Base-by-base conservation (phyloP, 2,797 vertebrate species). In the Hirundo rustica region DNA sequence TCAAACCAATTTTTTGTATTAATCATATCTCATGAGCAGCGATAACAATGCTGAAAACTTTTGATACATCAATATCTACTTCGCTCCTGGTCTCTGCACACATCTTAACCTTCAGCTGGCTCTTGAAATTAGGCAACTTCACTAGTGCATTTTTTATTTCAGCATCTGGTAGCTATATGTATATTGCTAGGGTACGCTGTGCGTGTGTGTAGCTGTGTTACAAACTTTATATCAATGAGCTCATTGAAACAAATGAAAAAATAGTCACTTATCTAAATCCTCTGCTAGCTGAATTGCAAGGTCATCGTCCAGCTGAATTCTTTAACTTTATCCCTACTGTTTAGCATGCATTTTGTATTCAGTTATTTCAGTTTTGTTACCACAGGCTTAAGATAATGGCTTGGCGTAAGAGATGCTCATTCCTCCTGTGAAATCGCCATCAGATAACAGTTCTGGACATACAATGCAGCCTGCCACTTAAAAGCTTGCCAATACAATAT, bases 191-290 rank as follows among this genome's bases (percentile, higher is more conserved):
- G 51, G 32, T 53, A n/a, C 13, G 48, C 65, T 62, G 30, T 75
- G 38, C 0, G 0, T 65, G 51, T 66, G 32, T 47, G 20, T 29
- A 78, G 47, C 64, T 76, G 2, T 66, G 53, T 79, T 55, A 70
- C 34, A 79, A 71, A 70, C 20, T 10, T 76, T 51, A 2, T 32
- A 71, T 38, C 78, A 64, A 25, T 79, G 70, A 95, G 23, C 44
- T 91, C 87, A 89, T 77, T 2, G 5, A 89, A 94, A 73, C 22
- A 27, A 92, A 92, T 55, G 44, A 65, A 78, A 93, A 84, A 84
- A 0, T 17, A 58, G 23, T 16, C 48, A 45, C 26, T 85, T 76
- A 53, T 92, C 44, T 82, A 68, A 92, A 84, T 86, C 64, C 64
- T 76, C 51, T 76, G 16, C 38, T 54, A 50, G 68, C 14, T 79